These are phyloP conservation scores for Notocelia uddmanniana DNA, from an alignment of 2,888 invertebrate genomes.

Conservation along the genomic window DNA sequence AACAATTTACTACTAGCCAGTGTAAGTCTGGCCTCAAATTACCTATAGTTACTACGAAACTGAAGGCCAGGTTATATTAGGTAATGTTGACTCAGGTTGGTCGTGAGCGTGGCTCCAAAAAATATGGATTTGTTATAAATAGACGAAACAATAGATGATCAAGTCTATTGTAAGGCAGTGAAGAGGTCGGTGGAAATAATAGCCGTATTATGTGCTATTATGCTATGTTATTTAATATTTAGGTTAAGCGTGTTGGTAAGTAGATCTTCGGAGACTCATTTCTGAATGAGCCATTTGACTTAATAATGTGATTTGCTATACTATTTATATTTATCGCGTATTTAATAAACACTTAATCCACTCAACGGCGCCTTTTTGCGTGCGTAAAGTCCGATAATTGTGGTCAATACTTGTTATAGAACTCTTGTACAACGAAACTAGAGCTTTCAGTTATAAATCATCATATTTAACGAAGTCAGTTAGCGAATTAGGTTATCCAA, in stretches of 20 bases:
- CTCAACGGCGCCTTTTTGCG: too few relatives aligned
- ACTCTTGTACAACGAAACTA: too few relatives aligned
- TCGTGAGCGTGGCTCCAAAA: slow-evolving; percentile 2
- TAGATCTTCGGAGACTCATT: neutral
- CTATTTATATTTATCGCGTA: too few relatives aligned
- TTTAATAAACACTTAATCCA: too few relatives aligned
- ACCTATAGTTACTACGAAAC: neutral
- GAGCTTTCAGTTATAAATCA: too few relatives aligned
- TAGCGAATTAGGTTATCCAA: too few relatives aligned
- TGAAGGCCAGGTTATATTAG: neutral
- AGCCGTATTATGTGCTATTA: slow-evolving; percentile 10
- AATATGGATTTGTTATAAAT: slow-evolving; percentile 22
- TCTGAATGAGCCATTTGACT: neutral
- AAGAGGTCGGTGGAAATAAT: neutral
- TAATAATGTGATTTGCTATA: neutral
- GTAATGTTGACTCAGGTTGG: neutral
- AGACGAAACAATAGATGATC: slow-evolving; percentile 15
- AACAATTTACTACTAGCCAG: neutral
- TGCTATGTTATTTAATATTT: slow-evolving; percentile 19
- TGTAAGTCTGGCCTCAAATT: neutral
- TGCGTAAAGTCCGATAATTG: too few relatives aligned
- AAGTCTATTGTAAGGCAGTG: slow-evolving; percentile 12
- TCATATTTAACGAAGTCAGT: too few relatives aligned
- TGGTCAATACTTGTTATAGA: too few relatives aligned
- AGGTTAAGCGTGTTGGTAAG: neutral